Evolutionary conservation across 1,140 invertebrate species (phyloP).

Genomic region (Diabrotica virgifera): DNA sequence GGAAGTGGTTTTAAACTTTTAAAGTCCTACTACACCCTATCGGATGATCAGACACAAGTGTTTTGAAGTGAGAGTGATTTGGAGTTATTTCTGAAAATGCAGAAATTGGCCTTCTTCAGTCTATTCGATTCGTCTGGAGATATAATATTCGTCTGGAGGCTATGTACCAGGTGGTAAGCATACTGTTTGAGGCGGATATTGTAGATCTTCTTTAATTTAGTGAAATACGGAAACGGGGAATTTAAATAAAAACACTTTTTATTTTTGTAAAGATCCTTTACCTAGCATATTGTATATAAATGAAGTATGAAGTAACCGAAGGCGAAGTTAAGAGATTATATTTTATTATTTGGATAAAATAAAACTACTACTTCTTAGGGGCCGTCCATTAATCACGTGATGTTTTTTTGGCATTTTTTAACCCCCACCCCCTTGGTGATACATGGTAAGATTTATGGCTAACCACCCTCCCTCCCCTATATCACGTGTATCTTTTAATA

Average conservation of each 20-base stretch:
- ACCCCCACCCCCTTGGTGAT: no score
- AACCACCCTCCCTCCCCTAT: no score
- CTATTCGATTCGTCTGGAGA: background rate
- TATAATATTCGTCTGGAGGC: background rate
- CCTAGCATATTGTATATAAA: no score
- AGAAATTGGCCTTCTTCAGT: background rate
- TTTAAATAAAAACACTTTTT: background rate
- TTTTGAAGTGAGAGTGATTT: background rate
- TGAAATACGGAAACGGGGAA: background rate
- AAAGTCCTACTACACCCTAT: background rate
- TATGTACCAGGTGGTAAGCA: background rate
- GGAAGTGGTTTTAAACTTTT: background rate
- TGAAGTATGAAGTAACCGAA: no score
- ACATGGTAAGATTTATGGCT: no score
- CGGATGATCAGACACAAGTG: background rate
- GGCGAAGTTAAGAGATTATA: no score
- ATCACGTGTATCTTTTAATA: no score
- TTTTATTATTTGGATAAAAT: no score
- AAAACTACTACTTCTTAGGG: no score
- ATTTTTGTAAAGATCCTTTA: no score
- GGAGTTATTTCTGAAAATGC: slow-evolving; percentile 1
- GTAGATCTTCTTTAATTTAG: background rate
- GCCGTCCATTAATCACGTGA: no score
- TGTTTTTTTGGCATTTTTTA: no score
- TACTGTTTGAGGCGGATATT: background rate